Evolutionary conservation across 2,888 invertebrate genomes (phyloP).

Genomic region (Xestoiulus laeticollis): DNA sequence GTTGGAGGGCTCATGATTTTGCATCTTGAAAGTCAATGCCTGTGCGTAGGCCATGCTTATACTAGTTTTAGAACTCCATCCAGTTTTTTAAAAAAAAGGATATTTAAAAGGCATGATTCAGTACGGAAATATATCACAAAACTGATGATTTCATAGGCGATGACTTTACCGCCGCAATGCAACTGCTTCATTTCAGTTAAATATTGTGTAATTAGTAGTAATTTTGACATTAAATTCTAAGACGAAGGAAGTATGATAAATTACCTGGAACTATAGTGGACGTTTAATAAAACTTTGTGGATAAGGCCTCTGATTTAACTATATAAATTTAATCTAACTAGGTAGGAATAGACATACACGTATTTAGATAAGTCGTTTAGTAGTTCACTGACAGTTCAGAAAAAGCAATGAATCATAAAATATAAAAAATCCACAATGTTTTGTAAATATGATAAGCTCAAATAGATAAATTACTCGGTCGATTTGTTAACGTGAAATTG

Average conservation of each 20-base stretch:
- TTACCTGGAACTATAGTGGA: no score
- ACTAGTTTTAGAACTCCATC: slow-evolving; percentile 17
- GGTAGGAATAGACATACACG: no score
- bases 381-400: no score
- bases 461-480: no score
- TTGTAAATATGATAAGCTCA: no score
- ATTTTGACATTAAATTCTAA: background rate
- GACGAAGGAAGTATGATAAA: background rate
- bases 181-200: background rate
- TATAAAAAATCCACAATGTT: no score
- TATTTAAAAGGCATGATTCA: slow-evolving; percentile 38
- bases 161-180: background rate
- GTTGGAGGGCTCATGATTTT: slow-evolving; percentile 1
- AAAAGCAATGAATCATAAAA: no score
- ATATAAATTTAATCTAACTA: no score
- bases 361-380: no score
- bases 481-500: no score
- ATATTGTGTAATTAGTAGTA: background rate
- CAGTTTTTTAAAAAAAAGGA: background rate
- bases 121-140: slow-evolving; percentile 30
- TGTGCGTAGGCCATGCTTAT: background rate
- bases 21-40: slow-evolving; percentile 39
- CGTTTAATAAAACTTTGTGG: no score
- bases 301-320: no score
- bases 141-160: slow-evolving; percentile 4